Base-by-base conservation (phyloP, 2,888 invertebrate species). In the Neoascia interrupta region DNA sequence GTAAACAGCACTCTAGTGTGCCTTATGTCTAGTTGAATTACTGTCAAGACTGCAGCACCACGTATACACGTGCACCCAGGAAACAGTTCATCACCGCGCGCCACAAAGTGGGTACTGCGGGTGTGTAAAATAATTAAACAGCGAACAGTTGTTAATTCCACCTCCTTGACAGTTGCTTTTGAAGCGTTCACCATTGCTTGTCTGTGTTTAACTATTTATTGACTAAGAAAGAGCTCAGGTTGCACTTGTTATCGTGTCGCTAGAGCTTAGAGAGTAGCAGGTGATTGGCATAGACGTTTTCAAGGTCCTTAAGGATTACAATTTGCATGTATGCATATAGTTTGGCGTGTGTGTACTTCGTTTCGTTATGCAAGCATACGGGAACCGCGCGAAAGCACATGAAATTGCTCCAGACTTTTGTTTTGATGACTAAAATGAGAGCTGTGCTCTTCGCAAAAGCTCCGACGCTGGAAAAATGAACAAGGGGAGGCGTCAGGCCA, bases 201-300 rank as follows among this genome's bases (percentile, higher is more conserved):
- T n/a, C 31, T 51, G 45, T 31, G 31, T 21, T 58, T 21, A 53
- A 43, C 37, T 73, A 45, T 60, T 58, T 58, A 58, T 51, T 23
- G 43, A 36, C 36, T 64, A 28, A 43, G 23, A 13, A 23, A 28
- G 61, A 41, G 41, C 36, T 61, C 23, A 21, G 15, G 45, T 43
- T 63, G 51, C 75, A 64, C 51, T 63, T 53, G n/a, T 56, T 53
- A 8, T 43, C 23, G 31, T 41, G 39, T 49, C 5, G 31, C 31
- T 4, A 31, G 2, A 28, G 47, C 39, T 41, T 34, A 21, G 49
- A 39, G 21, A n/a, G 13, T 45, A 45, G 56, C 19, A 70, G 70
- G 58, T 76, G 63, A 58, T 70, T 70, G 70, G 63, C 64, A 70
- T 51, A 76, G 18, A 5, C 21, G 23, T 45, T 76, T 64, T 76